Evolutionary conservation across 1,140 invertebrate genomes (phyloP), one percentile per base, ranked within the genome.

Genomic region (Scylla paramamosain): DNA sequence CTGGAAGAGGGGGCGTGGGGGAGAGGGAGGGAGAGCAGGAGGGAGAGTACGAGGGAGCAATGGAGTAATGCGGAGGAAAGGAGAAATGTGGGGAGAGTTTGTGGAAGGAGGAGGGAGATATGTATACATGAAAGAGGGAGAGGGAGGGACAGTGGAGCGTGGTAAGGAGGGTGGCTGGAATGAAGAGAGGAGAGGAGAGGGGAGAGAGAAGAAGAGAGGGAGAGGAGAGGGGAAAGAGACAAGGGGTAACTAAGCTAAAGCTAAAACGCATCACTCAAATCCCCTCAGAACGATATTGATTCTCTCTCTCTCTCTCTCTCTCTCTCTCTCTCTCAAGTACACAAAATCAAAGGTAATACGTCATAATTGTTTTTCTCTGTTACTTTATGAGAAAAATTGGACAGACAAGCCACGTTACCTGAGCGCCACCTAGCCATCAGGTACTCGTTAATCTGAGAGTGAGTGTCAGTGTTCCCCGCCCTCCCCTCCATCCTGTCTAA

Each of bases 261-360:
- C 52, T 59, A 59, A 39, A 59, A 59, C 52, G 52, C 67, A 20
- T 77, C 67, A 77, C 25, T n/a, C 67, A 77, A 77, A n/a, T 77
- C 16, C 52, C 16, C 67, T 77, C 25, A 77, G 20, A n/a, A 25
- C 67, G 67, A 77, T 77, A 77, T 77, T 77, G 67, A 77, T 77
- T 77, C 67, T 77, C 67, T 77, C 67, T 77, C 67, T 77, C 67
- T 77, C 52, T 59, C 52, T 59, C 52, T 59, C 52, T 59, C 52
- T 59, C 52, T 59, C 52, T 59, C 52, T 59, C 52, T 59, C 52
- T 59, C 52, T 59, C 52, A 39, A 6, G 6, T 39, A 6, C 39
- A 39, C 39, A 39, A 1, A 39, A 6, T 39, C 39, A 39, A 39
- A 39, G 39, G 39, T 39, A 39, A 39, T 39, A 39, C 39, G 39